Base-by-base conservation (phyloP, 2,888 invertebrate species). In the Lycocerus yunnanus region DNA sequence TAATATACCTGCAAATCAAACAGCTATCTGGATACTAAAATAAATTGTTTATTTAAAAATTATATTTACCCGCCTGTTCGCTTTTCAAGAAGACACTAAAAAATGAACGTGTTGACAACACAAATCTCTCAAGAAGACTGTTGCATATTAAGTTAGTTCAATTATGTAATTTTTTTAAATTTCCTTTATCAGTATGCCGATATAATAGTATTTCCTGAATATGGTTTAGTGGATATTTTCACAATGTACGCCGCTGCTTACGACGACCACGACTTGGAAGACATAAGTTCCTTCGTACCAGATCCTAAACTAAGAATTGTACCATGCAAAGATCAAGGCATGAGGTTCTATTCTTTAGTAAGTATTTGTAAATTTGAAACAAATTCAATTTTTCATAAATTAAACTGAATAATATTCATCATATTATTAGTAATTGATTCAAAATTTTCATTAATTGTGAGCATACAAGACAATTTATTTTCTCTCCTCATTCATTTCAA, bases 191-290 rank as follows among this genome's bases (percentile, higher is more conserved):
- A 77, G 77, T 71, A 71, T 15, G 72, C 74, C 21, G 68, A 77
- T n/a, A 77, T 77, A 59, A 74, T 77, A 70, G 72, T 77, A 6
- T 77, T 77, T 72, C 77, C 77, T 14, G 77, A 77, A 69, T 74
- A 69, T 72, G 77, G 77, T 13, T 27, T 77, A 43, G 69, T 71
- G 20, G 74, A 71, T 59, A 63, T 74, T 59, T 21, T 60, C 11
- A 70, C 68, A 43, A 66, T 74, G 65, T 73, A 76, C 60, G 65
- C 20, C 2, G 68, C 63, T 3, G 60, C 24, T 13, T n/a, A 66
- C 10, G 72, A 72, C 18, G 15, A 21, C 58, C 15, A 60, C n/a
- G 16, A 66, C n/a, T 59, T 77, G 13, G 68, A 67, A 11, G 58
- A 70, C 14, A 74, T 71, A 11, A 74, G 74, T 58, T 69, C 72